Evolutionary conservation across 92 coral and sea anemone species (phyloP).

Genomic region (Palythoa grandiflora): DNA sequence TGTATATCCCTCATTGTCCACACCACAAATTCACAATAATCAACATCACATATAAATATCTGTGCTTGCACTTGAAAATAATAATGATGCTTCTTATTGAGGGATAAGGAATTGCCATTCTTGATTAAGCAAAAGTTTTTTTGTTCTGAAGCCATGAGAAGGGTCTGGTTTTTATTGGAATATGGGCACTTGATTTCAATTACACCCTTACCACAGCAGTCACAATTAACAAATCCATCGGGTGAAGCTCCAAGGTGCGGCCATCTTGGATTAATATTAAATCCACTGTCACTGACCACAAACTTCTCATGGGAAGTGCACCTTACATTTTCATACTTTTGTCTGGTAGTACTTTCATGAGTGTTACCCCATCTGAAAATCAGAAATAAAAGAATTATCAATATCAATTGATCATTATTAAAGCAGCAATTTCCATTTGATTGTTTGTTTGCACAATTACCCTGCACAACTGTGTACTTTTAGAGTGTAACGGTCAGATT

Average conservation of each 20-base stretch:
- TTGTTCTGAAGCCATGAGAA: background rate
- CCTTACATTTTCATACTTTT: constrained; percentile 9
- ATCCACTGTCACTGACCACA: constrained; percentile 23
- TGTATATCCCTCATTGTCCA: constrained; percentile 54
- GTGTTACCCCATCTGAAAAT: constrained; percentile 21
- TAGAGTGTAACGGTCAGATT: no score
- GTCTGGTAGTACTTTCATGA: constrained; percentile 11
- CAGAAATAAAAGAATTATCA: background rate
- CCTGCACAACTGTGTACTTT: no score
- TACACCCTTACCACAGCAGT: constrained; percentile 27
- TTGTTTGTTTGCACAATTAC: no score
- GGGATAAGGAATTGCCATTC: constrained; percentile 8
- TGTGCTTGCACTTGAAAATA: constrained; percentile 65
- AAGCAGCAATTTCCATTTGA: no score
- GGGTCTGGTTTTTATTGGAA: background rate
- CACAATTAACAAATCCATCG: constrained; percentile 33
- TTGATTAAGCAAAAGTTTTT: constrained; percentile 51
- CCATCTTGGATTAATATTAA: constrained; percentile 27
- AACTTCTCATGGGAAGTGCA: constrained; percentile 8
- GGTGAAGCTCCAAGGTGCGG: constrained; percentile 33
- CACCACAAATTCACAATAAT: constrained; percentile 63
- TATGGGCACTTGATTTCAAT: constrained; percentile 38
- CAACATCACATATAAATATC: constrained; percentile 41
- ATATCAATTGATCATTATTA: no score
- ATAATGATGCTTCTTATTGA: constrained; percentile 61